Evolutionary conservation across 2,888 invertebrate genomes (phyloP), one percentile per base, ranked within the genome.

Genomic region (Reticulitermes lucifugus): DNA sequence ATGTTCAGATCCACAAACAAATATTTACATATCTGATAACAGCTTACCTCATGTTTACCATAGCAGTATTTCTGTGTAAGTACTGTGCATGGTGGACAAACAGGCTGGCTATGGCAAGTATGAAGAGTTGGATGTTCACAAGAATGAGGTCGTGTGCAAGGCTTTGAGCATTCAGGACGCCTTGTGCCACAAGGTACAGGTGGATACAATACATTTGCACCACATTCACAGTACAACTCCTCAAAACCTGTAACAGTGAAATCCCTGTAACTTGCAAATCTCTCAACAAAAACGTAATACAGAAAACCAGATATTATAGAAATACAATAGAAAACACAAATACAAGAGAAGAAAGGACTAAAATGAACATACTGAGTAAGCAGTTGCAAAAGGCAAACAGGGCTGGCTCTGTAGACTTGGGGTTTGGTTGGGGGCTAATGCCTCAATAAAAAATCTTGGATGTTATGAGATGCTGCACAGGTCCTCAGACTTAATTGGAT

Each of bases 101-200:
- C 92, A 0, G 91, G 90, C 35, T 94, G 93, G 86, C 92, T 92
- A 92, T 99, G 98, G 91, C 99, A 98, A 86, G 93, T 93, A 91
- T 98, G 98, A 89, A 95, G 94, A 6, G 96, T 96, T 85, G 94
- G 93, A 92, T 99, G 99, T 5, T 93, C 93, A 91, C 99, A 99
- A 0, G 94, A 88, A 88, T 98, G 96, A 55, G 91, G 89, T 79
- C 97, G 93, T 0, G 94, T 93, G 90, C 99, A 99, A 0, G 95
- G 95, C 29, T 94, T 93, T 77, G 91, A 91, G 91, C 99, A 99
- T 5, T 93, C 91, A 0, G 99, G 99, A 6, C 95, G 95, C 86
- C 95, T 94, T 0, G 97, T 96, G 29, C 99, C 99, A 91, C 99
- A 99, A 0, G 97, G 94, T 82, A 99, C 95, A 0, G 99, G 99